Conservation (phyloP, 2,113 vertebrate genomes). For the Microtus oregoni region DNA sequence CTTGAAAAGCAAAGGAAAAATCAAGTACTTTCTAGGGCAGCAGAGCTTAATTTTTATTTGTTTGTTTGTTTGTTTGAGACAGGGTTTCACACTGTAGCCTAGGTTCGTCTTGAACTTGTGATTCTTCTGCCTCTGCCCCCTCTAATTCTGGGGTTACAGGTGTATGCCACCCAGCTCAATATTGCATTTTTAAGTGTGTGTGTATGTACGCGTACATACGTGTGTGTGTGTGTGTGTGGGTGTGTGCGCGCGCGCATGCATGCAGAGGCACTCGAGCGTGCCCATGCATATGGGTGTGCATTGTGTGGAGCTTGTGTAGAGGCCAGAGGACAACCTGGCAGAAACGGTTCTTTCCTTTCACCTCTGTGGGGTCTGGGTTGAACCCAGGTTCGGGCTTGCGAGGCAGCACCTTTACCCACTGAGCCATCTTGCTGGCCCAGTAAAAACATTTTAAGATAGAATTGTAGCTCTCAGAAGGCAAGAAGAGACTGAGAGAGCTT, state of each 20-base stretch:
- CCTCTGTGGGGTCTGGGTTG: neutral
- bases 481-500: neutral
- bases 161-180: neutral
- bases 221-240: neutral
- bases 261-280: neutral
- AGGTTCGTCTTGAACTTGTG: neutral
- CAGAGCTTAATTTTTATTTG: neutral
- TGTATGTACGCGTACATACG: no score
- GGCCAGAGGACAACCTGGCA: neutral
- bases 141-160: neutral
- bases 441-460: neutral
- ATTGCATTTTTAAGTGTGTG: neutral
- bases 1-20: neutral
- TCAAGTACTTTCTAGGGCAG: neutral
- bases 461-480: neutral
- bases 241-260: accelerated
- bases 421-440: neutral
- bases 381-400: neutral
- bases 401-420: neutral
- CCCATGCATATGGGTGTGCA: no score
- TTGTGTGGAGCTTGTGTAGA: neutral
- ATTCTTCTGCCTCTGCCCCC: neutral
- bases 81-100: neutral
- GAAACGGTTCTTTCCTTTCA: neutral
- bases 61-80: neutral